Evolutionary conservation across 2,888 invertebrate species (phyloP), one percentile per base, ranked within the genome.

Genomic region (Gnatocerus cornutus): DNA sequence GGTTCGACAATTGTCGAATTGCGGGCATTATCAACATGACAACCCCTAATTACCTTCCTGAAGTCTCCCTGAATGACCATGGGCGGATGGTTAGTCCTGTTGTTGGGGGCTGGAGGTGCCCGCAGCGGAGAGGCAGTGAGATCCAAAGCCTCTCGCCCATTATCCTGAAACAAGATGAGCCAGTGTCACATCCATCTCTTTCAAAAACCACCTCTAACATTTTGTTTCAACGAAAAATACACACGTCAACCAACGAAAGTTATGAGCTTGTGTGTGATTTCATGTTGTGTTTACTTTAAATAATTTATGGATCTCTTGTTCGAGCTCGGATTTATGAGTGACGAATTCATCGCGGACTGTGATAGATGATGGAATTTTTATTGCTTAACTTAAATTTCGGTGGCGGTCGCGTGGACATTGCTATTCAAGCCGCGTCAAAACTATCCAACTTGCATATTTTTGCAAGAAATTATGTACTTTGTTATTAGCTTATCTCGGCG

Each of bases 11-110:
- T 33, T 39, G 29, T 58, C 43, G 43, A 43, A 45, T 45, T 58
- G 21, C 0, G 30, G 29, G 13, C 16, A 45, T 59, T 59, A 43
- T 58, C 43, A 66, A 46, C 50, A 41, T 37, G 58, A 58, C 52
- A 66, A 56, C 55, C 14, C 10, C 33, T 55, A 58, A 59, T 58
- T 67, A 91, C 91, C 91, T 96, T 97, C 83, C 96, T 91, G 88
- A 97, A 97, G 87, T 97, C 96, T 79, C 96, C 94, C 87, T 96
- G 96, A 86, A 96, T 89, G 85, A 93, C 91, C 88, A 93, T 92
- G 77, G 91, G 92, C 81, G 90, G 90, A 82, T 92, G 90, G 86
- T 90, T 87, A 86, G 89, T 85, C 79, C 86, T 83, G 75, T 84
- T 83, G 84, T 85, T 88, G 83, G 86, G 89, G 85, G 82, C 91